These are phyloP conservation scores for Embiotoca jacksoni DNA, from an alignment of 2,113 vertebrate species.

Conservation along the genomic window DNA sequence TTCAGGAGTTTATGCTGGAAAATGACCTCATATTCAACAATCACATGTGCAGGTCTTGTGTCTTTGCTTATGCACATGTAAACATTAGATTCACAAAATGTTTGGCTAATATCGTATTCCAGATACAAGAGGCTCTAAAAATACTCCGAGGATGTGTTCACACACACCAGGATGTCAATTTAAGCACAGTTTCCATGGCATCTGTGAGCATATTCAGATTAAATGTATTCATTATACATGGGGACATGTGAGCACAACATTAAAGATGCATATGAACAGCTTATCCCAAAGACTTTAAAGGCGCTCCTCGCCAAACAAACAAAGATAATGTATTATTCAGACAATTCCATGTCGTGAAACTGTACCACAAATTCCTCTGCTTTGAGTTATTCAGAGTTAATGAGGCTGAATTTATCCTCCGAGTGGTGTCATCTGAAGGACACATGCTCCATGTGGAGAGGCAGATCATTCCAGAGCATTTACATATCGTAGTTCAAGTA, in stretches of 20 bases:
- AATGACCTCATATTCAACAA: background rate
- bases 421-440: conserved; percentile 65
- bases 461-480: conserved; percentile 39
- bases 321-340: conserved; percentile 74
- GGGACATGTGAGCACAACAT: conserved; percentile 62
- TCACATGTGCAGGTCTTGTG: background rate
- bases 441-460: conserved; percentile 29
- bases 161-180: conserved; percentile 48
- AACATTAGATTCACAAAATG: conserved; percentile 30
- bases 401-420: conserved; percentile 68
- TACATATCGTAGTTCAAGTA: conserved; percentile 31
- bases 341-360: conserved; percentile 56
- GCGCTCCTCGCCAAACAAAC: conserved; percentile 67
- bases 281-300: conserved; percentile 67
- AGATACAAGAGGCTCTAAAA: conserved; percentile 46
- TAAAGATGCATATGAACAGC: conserved; percentile 75
- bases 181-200: conserved; percentile 69
- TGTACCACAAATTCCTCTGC: conserved; percentile 50
- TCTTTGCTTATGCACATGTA: conserved; percentile 13
- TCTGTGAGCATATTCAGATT: conserved; percentile 53
- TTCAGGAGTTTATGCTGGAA: background rate
- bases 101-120: conserved; percentile 6
- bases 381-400: conserved; percentile 63
- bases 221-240: conserved; percentile 75
- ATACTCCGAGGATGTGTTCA: conserved; percentile 20